Evolutionary conservation across 2,888 invertebrate genomes (phyloP), one percentile per base, ranked within the genome.

Genomic region (Halocaridina rubra): DNA sequence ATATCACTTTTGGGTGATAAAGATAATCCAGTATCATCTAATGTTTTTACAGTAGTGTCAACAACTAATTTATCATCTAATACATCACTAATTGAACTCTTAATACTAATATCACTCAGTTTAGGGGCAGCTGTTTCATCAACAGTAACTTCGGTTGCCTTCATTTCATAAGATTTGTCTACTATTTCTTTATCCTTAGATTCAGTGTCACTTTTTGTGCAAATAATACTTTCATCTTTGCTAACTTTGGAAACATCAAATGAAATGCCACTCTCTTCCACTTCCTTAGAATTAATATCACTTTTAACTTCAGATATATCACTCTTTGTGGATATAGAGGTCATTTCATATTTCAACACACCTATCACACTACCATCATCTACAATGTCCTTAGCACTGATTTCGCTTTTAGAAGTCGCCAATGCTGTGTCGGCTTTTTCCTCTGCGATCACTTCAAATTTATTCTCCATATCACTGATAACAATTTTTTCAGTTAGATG

Each of bases 1-100:
- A 84, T 74, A 46, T 84, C 84, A 32, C 84, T 84, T 46, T 78
- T 84, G 16, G 84, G 84, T 19, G 81, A 81, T 22, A 81, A 24
- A 8, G 84, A 79, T 1, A 46, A 46, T 16, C 29, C 16, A 7
- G 81, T 53, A n/a, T 81, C 81, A 10, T 81, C 81, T 30, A 19
- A 29, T 27, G 81, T 74, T 59, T 82, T 82, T 3, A 27, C 29
- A 24, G 64, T 64, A n/a, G 64, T 75, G 30, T 81, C 81, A 61
- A 81, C 27, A 46, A 16, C 46, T 16, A 81, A 59, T 39, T 22
- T 59, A 13, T 75, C 67, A 3, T 81, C 81, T 8, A 33, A 22
- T 32, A 80, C 19, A 3, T 72, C 72, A n/a, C 19, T 53, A 19
- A 22, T 24, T 16, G 16, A 22, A 29, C 16, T 67, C 67, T 67